Evolutionary conservation across 2,888 invertebrate species (phyloP).

Genomic region (Nymphalis polychloros): DNA sequence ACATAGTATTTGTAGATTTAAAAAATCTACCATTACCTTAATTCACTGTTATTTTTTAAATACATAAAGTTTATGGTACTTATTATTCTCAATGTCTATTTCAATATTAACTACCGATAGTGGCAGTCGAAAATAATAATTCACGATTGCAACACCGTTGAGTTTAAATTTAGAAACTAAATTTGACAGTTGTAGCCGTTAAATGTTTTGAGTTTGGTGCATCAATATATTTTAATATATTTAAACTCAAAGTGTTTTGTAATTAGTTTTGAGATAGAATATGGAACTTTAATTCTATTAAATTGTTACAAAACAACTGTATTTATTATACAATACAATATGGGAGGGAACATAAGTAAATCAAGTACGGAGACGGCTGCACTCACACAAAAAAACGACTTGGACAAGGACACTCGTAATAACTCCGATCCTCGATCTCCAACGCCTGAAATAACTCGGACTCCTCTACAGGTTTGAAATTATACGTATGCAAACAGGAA

Average conservation of each 20-base stretch:
- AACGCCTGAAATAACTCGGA: slow-evolving; percentile 80
- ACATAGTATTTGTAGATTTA: no score
- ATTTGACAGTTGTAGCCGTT: slow-evolving; percentile 68
- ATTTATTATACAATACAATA: slow-evolving; percentile 35
- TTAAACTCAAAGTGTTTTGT: slow-evolving; percentile 8
- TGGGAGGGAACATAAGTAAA: slow-evolving; percentile 76
- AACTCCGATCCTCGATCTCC: slow-evolving; percentile 83
- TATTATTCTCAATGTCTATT: no score
- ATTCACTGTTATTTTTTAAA: no score
- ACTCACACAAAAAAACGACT: slow-evolving; percentile 54
- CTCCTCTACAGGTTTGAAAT: slow-evolving; percentile 80
- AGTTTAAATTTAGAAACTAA: slow-evolving; percentile 60
- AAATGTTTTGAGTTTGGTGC: slow-evolving; percentile 52
- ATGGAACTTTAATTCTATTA: slow-evolving; percentile 18
- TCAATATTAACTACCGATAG: no score
- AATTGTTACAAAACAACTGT: neutral
- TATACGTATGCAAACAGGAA: neutral
- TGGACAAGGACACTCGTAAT: slow-evolving; percentile 53
- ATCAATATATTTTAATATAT: slow-evolving; percentile 20
- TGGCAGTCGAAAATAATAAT: neutral
- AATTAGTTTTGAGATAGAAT: slow-evolving; percentile 31
- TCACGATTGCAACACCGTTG: slow-evolving; percentile 22
- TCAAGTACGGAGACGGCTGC: slow-evolving; percentile 54
- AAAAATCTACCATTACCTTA: no score
- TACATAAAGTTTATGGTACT: no score